Conservation (phyloP, 2,888 invertebrate species). For the Tetheella fluctuosa region DNA sequence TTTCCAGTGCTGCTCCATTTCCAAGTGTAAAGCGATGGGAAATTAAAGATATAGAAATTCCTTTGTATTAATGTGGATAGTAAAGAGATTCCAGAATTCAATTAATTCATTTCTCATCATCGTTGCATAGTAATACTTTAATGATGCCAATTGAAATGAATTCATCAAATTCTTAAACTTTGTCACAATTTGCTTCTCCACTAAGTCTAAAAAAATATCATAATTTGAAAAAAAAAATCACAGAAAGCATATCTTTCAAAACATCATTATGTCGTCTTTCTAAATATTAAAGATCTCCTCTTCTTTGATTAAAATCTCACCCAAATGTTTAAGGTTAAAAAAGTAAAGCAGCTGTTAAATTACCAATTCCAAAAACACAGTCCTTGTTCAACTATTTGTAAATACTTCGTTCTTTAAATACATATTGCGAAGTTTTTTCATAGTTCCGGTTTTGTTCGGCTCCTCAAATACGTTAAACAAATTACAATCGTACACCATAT, state of each 20-base stretch:
- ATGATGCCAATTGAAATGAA: constrained; percentile 31
- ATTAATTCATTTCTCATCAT: constrained; percentile 17
- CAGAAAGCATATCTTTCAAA: too few relatives aligned
- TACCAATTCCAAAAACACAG: neutral
- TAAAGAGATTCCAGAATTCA: neutral
- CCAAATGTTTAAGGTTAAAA: too few relatives aligned
- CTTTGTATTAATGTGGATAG: constrained; percentile 8
- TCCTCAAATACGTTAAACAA: constrained; percentile 10
- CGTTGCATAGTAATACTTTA: constrained; percentile 18
- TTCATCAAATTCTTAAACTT: constrained; percentile 17
- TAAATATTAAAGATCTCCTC: too few relatives aligned
- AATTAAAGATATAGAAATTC: constrained; percentile 40
- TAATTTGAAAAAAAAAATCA: neutral
- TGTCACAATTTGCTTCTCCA: constrained; percentile 38
- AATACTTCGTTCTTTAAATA: neutral
- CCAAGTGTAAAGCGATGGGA: constrained; percentile 72
- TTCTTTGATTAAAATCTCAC: too few relatives aligned
- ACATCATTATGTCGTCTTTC: too few relatives aligned
- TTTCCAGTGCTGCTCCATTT: constrained; percentile 89
- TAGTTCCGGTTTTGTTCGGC: constrained; percentile 9
- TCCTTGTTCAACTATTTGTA: neutral
- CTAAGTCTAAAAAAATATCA: neutral
- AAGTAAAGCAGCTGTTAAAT: too few relatives aligned
- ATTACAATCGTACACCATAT: neutral
- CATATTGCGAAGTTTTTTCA: neutral